Base-by-base conservation (phyloP, 2,797 vertebrate species). In the Urophycis tenuis region DNA sequence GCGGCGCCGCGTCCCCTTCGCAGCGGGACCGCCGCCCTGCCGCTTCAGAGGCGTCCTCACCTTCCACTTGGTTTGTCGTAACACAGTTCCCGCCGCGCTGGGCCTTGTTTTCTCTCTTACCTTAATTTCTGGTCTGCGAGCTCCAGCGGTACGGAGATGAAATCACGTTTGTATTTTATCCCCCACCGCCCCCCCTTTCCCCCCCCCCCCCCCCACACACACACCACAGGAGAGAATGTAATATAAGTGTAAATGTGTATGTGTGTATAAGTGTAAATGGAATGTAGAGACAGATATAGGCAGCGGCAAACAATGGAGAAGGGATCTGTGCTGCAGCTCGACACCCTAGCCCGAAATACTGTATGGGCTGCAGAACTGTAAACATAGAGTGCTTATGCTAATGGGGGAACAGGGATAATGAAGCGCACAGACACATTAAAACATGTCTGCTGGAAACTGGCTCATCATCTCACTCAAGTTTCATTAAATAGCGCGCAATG, bases 241-340 rank as follows among this genome's bases (percentile, higher is more conserved):
- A 71, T 71, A 71, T 31, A 32, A 71, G 69, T 71, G 69, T 33
- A 71, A 33, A 71, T 71, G 69, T n/a, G n/a, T n/a, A n/a, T n/a
- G n/a, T n/a, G n/a, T n/a, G n/a, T 71, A 71, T 31, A 32, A 71
- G 69, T 71, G 69, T 33, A 71, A 33, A 71, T 71, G 69, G 67
- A 33, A 30, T 67, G 60, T 29, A 67, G 60, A 11, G 60, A 67
- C n/a, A 67, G 29, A 67, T 67, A 67, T 67, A 67, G 60, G 25
- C 1, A 60, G 60, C 14, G 2, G n/a, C 25, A 25, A 32, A 33
- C 69, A 33, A 19, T 32, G 67, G 67, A 33, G 69, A 22, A 19
- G 31, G 32, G 31, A 15, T 71, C 14, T 71, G 60, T 71, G 60
- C 29, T 67, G 60, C 29, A 12, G 60, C 60, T 60, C 17, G 12